phyloP scores from a whole-genome alignment of 2,113 vertebrate genomes.

The Passer montanus region DNA sequence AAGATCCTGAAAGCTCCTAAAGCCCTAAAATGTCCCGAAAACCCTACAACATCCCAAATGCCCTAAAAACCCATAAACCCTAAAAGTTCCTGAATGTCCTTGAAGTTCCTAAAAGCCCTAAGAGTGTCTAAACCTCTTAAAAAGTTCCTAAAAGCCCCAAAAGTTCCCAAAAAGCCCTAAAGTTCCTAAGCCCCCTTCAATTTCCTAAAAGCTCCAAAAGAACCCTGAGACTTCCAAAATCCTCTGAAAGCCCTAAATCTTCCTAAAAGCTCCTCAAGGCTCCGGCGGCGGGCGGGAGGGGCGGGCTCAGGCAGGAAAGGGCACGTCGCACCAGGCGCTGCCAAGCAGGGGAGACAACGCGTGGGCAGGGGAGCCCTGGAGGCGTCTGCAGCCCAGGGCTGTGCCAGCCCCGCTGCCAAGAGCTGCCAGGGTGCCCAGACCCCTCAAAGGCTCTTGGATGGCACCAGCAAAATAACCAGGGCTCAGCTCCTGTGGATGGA shows the following conservation, averaged over 20 bases:
- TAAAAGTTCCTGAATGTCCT: neutral
- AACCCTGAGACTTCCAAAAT: neutral
- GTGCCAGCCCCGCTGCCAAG: neutral
- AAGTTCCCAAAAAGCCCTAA: neutral
- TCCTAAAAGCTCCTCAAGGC: neutral
- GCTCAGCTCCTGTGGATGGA: neutral
- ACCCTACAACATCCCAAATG: neutral
- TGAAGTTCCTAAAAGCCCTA: neutral
- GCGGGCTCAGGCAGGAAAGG: neutral
- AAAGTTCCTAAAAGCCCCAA: neutral
- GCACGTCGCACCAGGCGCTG: neutral
- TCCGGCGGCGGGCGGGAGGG: rapidly evolving
- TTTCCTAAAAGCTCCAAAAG: neutral
- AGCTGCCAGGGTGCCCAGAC: rapidly evolving
- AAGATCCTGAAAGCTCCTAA: neutral
- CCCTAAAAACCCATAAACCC: neutral
- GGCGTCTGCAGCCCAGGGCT: rapidly evolving
- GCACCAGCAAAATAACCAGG: neutral
- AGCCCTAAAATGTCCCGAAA: neutral
- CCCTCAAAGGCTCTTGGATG: neutral
- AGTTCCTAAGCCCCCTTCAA: neutral
- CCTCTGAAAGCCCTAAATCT: neutral
- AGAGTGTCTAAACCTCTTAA: neutral
- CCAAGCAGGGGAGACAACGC: rapidly evolving
- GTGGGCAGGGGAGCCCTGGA: neutral